Conservation (phyloP, 2,113 vertebrate species). For the Prolemur simus region DNA sequence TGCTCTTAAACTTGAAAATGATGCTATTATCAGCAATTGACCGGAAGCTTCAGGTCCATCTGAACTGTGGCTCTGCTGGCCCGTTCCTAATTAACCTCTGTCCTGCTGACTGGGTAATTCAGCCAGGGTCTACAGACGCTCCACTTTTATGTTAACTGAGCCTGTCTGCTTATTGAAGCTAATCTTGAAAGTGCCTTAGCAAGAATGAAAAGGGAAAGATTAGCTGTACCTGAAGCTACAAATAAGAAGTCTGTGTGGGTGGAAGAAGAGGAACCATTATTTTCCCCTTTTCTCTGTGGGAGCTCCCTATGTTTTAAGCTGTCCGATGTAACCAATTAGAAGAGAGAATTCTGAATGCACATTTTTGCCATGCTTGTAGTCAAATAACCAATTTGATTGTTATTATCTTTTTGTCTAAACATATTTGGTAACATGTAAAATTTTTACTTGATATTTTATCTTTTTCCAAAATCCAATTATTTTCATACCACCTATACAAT, state of each 20-base stretch:
- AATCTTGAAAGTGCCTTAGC: neutral
- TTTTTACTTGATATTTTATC: neutral
- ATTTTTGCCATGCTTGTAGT: neutral
- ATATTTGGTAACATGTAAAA: neutral
- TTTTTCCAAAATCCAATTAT: neutral
- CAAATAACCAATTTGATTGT: neutral
- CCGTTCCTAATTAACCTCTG: constrained; percentile 46
- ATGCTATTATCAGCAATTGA: constrained; percentile 5
- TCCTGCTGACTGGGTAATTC: constrained; percentile 36
- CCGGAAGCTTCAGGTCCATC: neutral
- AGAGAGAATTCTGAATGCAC: neutral
- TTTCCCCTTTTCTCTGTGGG: neutral
- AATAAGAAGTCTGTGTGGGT: neutral
- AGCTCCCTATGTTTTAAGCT: neutral
- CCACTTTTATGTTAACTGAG: constrained; percentile 31
- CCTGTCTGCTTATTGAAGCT: constrained; percentile 15
- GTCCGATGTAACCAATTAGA: neutral
- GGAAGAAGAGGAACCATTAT: neutral
- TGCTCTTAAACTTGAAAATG: constrained; percentile 31
- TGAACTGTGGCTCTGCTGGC: constrained; percentile 7
- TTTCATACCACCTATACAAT: neutral
- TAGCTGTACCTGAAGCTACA: neutral
- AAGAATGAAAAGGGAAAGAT: constrained; percentile 56
- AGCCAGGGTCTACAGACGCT: neutral
- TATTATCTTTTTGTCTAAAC: neutral